Evolutionary conservation across 2,113 vertebrate species (phyloP).

Genomic region (Murina feae): DNA sequence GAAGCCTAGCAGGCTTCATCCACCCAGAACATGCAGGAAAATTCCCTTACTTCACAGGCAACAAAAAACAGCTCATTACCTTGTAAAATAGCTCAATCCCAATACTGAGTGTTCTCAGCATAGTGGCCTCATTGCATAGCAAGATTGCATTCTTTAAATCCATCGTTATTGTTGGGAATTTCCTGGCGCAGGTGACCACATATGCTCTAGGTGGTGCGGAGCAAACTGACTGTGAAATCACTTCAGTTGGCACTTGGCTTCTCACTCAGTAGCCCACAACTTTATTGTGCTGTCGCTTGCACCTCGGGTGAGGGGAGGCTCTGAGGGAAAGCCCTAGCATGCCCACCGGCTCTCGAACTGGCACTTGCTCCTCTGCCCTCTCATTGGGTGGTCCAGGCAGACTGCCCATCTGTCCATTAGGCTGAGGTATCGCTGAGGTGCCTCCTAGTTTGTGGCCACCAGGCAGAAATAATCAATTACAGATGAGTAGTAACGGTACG

Average conservation of each 20-base stretch:
- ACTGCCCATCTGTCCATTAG: not conserved
- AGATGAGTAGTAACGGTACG: not conserved
- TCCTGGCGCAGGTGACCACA: rapidly evolving
- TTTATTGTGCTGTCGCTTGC: not conserved
- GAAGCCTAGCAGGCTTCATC: not conserved
- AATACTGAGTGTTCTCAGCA: rapidly evolving
- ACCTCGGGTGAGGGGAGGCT: not conserved
- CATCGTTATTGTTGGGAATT: rapidly evolving
- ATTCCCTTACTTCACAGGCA: not conserved
- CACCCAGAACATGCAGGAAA: not conserved
- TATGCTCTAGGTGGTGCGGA: rapidly evolving
- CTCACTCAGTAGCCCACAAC: rapidly evolving
- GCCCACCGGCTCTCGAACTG: not conserved
- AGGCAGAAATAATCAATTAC: not conserved
- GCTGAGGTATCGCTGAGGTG: not conserved
- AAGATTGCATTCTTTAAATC: rapidly evolving
- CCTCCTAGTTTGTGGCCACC: too few relatives aligned
- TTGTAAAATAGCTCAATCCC: not conserved
- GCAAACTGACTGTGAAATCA: rapidly evolving
- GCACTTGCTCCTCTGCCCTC: not conserved
- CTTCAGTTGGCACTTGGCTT: not conserved
- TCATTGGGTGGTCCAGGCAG: not conserved
- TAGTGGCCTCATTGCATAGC: rapidly evolving
- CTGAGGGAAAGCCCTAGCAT: not conserved
- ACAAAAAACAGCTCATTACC: not conserved